Percentiles rank a stretch among this genome's conserved stretches.
phyloP scores from a whole-genome alignment of 2,113 vertebrate genomes.

The Antechinus stuartii region DNA sequence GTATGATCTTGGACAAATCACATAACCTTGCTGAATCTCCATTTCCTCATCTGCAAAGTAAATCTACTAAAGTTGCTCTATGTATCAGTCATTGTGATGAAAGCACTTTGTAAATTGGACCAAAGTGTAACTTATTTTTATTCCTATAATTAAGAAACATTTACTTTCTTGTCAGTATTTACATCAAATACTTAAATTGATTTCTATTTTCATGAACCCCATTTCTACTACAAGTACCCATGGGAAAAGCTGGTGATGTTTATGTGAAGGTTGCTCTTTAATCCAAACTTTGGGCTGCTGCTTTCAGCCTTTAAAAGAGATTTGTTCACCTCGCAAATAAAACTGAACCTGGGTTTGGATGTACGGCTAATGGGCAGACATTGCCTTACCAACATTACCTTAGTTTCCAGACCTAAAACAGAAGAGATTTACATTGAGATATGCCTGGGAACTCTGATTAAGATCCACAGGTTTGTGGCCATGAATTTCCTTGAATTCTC shows the following conservation, averaged over 20 bases:
- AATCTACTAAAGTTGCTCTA: background rate
- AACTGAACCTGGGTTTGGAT: background rate
- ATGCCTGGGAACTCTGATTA: background rate
- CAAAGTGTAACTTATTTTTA: background rate
- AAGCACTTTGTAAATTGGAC: background rate
- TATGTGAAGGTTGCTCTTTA: background rate
- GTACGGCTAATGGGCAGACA: background rate
- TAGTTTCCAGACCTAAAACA: background rate
- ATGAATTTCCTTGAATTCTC: background rate
- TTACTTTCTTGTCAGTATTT: background rate
- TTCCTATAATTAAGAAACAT: background rate
- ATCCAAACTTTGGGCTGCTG: background rate
- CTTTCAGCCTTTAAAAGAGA: background rate
- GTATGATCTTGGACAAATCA: background rate
- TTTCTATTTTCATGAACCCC: background rate
- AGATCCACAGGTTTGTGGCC: background rate
- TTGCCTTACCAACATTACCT: background rate
- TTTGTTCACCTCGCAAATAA: background rate
- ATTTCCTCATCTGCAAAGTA: background rate
- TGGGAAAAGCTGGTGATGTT: background rate
- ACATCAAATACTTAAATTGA: background rate
- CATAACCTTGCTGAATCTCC: background rate
- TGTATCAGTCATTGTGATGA: background rate
- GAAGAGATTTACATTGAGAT: background rate
- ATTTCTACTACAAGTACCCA: background rate